These are phyloP conservation scores for Drosophila murphyi DNA, from an alignment of 1,140 invertebrate genomes.

Conservation along the genomic window DNA sequence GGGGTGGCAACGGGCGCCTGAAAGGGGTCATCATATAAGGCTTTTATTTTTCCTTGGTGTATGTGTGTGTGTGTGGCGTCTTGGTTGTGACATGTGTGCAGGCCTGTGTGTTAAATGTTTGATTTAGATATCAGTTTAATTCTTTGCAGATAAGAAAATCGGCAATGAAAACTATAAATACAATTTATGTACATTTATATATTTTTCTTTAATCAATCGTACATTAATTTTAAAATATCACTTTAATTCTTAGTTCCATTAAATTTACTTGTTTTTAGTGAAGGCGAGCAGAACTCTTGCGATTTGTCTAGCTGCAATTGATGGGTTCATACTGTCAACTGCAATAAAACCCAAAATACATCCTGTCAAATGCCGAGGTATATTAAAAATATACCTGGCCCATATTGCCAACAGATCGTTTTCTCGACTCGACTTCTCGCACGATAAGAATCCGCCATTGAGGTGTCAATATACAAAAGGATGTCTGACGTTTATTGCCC, in stretches of 20 bases:
- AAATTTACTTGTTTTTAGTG: no score
- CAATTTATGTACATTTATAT: no score
- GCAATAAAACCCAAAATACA: conserved; percentile 55
- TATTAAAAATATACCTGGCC: conserved; percentile 12
- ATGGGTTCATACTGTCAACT: conserved; percentile 18
- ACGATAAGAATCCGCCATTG: conserved; percentile 51
- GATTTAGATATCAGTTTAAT: conserved; percentile 79
- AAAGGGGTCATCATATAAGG: conserved; percentile 45
- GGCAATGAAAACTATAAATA: no score
- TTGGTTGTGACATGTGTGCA: conserved; percentile 54
- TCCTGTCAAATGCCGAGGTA: conserved; percentile 53
- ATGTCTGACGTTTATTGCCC: conserved; percentile 78
- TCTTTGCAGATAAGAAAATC: conserved; percentile 56
- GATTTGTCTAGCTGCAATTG: conserved; percentile 43
- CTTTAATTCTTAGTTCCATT: no score
- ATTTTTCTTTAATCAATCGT: no score
- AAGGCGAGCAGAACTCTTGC: conserved; percentile 32
- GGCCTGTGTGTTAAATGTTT: conserved; percentile 60
- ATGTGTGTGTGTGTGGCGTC: neutral
- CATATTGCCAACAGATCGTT: neutral
- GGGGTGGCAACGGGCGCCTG: conserved; percentile 34
- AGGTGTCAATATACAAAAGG: conserved; percentile 78
- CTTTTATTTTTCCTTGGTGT: neutral
- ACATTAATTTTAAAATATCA: no score
- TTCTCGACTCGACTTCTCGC: conserved; percentile 18